phyloP scores from a whole-genome alignment of 2,113 vertebrate species.

The Meriones unguiculatus region DNA sequence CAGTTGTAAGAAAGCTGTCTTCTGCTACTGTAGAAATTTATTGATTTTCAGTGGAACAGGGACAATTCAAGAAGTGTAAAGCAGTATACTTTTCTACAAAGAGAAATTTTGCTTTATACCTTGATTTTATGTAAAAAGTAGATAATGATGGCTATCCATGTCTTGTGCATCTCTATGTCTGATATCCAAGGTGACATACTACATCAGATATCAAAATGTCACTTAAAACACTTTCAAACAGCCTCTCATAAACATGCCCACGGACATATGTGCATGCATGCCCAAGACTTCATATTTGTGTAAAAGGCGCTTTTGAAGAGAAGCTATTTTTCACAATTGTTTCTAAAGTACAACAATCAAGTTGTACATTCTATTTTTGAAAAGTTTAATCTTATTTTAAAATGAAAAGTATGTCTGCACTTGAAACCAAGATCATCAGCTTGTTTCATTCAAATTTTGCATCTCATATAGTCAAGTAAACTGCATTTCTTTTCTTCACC shows the following conservation, averaged over 20 bases:
- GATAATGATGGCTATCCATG: background rate
- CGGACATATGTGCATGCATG: too few species aligned
- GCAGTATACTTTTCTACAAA: background rate
- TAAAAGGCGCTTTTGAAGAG: background rate
- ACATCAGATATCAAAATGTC: background rate
- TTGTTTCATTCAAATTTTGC: slow-evolving; percentile 20
- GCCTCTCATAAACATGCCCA: too few species aligned
- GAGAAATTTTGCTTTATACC: background rate
- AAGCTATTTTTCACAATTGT: background rate
- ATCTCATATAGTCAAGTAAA: background rate
- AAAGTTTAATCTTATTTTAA: background rate
- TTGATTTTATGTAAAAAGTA: background rate
- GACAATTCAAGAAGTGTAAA: background rate
- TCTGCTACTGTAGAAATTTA: background rate
- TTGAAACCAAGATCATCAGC: background rate
- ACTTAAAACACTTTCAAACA: background rate
- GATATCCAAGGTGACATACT: background rate
- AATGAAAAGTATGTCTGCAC: background rate
- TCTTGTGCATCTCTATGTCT: background rate
- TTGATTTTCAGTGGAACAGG: background rate
- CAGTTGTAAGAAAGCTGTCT: background rate
- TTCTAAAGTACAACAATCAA: background rate
- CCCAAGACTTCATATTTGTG: background rate
- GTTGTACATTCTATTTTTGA: background rate
- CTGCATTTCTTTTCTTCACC: background rate